These are phyloP conservation scores for Caenorhabditis remanei DNA, from an alignment of 1,140 invertebrate genomes.

Conservation along the genomic window DNA sequence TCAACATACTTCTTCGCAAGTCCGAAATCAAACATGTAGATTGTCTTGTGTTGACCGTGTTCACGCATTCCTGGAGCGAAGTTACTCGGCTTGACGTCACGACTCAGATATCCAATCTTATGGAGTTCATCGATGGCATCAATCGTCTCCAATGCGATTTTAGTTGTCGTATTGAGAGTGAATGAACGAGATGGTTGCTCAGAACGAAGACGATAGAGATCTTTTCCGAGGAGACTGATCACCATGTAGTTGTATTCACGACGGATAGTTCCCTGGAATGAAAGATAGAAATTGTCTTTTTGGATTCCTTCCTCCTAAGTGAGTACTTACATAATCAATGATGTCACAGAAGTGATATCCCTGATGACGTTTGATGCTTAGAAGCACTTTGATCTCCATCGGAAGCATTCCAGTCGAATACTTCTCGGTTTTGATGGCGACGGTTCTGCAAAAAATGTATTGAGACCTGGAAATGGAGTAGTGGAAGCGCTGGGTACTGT, in stretches of 20 bases:
- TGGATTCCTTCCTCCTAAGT: background rate
- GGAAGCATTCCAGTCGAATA: slow-evolving; percentile 47
- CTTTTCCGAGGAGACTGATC: slow-evolving; percentile 63
- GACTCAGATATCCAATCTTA: slow-evolving; percentile 51
- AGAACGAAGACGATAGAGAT: slow-evolving; percentile 57
- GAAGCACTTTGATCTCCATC: slow-evolving; percentile 28
- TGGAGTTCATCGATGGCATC: slow-evolving; percentile 64
- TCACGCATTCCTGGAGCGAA: slow-evolving; percentile 59
- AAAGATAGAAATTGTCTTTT: background rate
- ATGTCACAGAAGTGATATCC: slow-evolving; percentile 37
- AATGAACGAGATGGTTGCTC: slow-evolving; percentile 47
- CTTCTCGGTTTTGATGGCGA: slow-evolving; percentile 37
- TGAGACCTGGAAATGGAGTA: background rate
- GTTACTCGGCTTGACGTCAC: slow-evolving; percentile 65
- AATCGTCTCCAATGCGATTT: slow-evolving; percentile 58
- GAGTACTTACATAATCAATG: slow-evolving; percentile 9
- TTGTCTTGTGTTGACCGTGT: slow-evolving; percentile 49
- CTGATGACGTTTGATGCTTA: background rate
- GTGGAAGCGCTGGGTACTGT: no score
- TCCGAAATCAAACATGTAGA: slow-evolving; percentile 66
- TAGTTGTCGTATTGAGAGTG: slow-evolving; percentile 51
- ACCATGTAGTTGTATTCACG: slow-evolving; percentile 61
- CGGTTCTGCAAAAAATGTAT: background rate
- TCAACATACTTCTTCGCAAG: slow-evolving; percentile 62
- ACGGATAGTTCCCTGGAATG: slow-evolving; percentile 45